Base-by-base conservation (phyloP, 2,797 vertebrate species). In the Amazona finschi region DNA sequence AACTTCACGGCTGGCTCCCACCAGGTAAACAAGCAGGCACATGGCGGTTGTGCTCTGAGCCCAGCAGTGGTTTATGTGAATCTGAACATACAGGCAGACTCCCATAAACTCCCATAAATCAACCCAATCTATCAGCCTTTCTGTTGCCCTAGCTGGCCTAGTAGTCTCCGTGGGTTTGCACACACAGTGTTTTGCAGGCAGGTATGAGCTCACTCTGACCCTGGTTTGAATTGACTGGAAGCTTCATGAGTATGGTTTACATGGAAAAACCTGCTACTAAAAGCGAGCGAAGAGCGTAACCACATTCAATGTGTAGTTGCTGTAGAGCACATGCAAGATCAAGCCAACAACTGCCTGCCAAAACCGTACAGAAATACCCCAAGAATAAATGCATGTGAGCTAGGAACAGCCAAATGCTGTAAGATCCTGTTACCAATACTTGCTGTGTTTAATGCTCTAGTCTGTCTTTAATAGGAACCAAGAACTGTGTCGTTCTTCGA, bases 11-110 rank as follows among this genome's bases (percentile, higher is more conserved):
- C 30, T 64, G 72, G 28, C 57, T n/a, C 64, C 50, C 82, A 49
- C 9, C 14, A 3, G 2, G 9, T 9, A 28, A 70, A 36, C 33
- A 61, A n/a, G 12, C 24, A 71, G 61, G n/a, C 0, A 41, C 0
- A 1, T 38, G 41, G 15, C 79, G 66, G 47, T 21, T 15, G 0
- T 43, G n/a, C 78, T 50, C 39, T 33, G 41, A 53, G 43, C 20
- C 18, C 0, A 0, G 1, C 27, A 55, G 41, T 22, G 30, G 7
- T 66, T 41, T 64, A 17, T 33, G 22, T 11, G 47, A 76, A 22
- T 41, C 27, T 85, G 41, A 58, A 39, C 3, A 2, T 39, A 36
- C 69, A 73, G 44, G 44, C n/a, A 77, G 9, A 66, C n/a, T 55
- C 12, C 33, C 20, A 57, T 47, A 43, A 43, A 43, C 43, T 43